Evolutionary conservation across 1,140 invertebrate genomes (phyloP), one percentile per base, ranked within the genome.

Genomic region (Aphaenogaster ashmeadi): DNA sequence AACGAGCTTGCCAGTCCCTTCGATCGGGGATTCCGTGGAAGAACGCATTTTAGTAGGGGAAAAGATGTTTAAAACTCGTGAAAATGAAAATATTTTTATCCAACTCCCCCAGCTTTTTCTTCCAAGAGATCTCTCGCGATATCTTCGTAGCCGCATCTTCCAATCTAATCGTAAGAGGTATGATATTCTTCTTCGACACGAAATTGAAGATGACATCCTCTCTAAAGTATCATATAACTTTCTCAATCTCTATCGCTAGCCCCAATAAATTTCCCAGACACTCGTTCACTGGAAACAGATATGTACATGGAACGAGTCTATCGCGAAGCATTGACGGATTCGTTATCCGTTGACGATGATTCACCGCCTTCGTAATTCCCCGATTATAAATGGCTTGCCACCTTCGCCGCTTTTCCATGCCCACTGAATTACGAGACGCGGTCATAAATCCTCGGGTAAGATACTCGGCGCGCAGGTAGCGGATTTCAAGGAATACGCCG

Each of bases 401-500:
- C 80, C 52, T 38, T 36, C 80, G 80, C 13, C 79, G 67, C 67
- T 74, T 74, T 83, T 58, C 21, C 52, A 18, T 56, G 21, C 52
- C 44, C 52, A 47, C 38, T 83, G 67, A 87, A 85, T 85, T 84
- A 64, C 58, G 60, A 50, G 62, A 56, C 41, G 38, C 33, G 44
- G 60, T 66, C 52, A 72, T 83, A 83, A 83, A 83, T 83, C n/a
- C 33, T 44, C 38, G 41, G 36, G 44, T 47, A 74, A 83, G 71
- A 83, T 83, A 83, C 66, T 36, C 27, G 66, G 38, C 52, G 54
- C 21, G 67, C 80, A 58, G 58, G 33, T 85, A 74, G 64, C 66
- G 27, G 27, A 62, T 86, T 86, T 86, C 83, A 79, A 78, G 77
- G 56, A 67, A 52, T 69, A 83, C 67, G 71, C 80, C 80, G 80